These are phyloP conservation scores for Eutrigla gurnardus DNA, from an alignment of 2,797 vertebrate species.

Conservation along the genomic window DNA sequence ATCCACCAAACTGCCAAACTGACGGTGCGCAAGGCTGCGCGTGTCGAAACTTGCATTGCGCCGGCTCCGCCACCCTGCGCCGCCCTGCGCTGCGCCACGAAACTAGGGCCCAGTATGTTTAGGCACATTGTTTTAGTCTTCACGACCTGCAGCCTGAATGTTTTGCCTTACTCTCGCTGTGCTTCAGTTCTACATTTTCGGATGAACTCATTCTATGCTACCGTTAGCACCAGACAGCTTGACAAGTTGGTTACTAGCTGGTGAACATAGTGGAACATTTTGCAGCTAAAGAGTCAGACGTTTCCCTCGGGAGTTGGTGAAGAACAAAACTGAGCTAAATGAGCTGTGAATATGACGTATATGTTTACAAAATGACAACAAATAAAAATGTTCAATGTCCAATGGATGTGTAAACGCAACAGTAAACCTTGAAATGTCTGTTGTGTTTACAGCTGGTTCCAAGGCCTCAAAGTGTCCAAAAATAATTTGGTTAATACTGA, in stretches of 20 bases:
- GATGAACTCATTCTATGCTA: no score
- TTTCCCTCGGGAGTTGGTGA: background rate
- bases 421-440: background rate
- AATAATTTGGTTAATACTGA: no score
- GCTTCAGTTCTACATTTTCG: no score
- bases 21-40: no score
- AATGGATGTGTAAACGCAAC: background rate
- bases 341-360: no score
- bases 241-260: background rate
- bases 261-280: background rate
- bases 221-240: background rate
- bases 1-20: no score
- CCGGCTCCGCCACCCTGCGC: no score
- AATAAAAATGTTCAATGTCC: background rate
- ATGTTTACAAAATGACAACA: background rate
- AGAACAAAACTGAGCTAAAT: background rate
- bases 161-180: no score
- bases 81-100: no score
- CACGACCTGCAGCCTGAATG: background rate
- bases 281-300: background rate
- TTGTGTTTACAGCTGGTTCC: background rate
- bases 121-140: background rate
- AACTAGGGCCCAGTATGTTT: no score
- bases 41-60: no score
- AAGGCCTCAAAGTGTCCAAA: background rate